Base-by-base conservation (phyloP, 2,113 vertebrate species). In the Syngnathus scovelli region DNA sequence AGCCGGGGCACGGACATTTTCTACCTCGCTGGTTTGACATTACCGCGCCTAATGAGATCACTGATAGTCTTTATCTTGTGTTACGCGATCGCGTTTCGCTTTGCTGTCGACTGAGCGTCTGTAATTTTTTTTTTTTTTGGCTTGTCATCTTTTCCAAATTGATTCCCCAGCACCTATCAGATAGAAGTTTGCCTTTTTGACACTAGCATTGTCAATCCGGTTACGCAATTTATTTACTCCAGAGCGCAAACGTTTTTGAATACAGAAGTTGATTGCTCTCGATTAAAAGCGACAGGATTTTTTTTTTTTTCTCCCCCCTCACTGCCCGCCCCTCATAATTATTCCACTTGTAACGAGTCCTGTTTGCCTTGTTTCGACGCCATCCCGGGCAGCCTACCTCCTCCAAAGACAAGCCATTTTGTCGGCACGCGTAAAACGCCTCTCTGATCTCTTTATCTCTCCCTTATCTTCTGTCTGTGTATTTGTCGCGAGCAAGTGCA, bases 21-120 rank as follows among this genome's bases (percentile, higher is more conserved):
- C 76, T 80, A 81, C 75, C 78, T 70, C 21, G 63, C 75, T 63
- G 70, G 76, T 72, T 70, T 82, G 75, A 86, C 81, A 87, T 83
- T 80, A 83, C 71, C 82, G 75, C 72, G 68, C 76, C 76, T 86
- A 85, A 87, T 86, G 84, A 85, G 79, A 81, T 86, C 80, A 78
- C 72, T 81, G 80, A 85, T 84, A 67, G 76, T 77, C 70, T 80
- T 83, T 83, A 80, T 87, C 85, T 87, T 9, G 52, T 75, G 81
- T 85, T 84, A 82, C 85, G 55, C 81, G 80, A 83, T 86, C 80
- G 70, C 86, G 76, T 86, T 86, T 83, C 79, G 61, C 79, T 70
- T 66, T 12, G 67, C 79, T 82, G 79, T 80, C 59, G 69, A 85
- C 81, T 72, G 64, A 69, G 76, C 75, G 79, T 79, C 78, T 84